Evolutionary conservation across 2,888 invertebrate genomes (phyloP), one percentile per base, ranked within the genome.

Genomic region (Caenorhabditis sinica): DNA sequence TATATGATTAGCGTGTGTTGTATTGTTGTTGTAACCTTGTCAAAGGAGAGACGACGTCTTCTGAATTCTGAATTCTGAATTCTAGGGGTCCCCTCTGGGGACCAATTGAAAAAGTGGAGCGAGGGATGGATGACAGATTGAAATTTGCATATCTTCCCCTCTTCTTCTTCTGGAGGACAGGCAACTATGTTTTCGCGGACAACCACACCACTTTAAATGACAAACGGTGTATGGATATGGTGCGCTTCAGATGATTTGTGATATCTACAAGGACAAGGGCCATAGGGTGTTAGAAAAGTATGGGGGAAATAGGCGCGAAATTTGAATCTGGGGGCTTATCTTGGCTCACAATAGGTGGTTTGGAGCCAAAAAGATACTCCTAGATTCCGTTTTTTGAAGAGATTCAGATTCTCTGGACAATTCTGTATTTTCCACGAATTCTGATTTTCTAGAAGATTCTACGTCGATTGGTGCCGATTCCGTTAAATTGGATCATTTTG

Each of bases 1-100:
- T 71, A 72, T 79, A 79, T 79, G 79, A 79, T 79, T 79, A 79
- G 79, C 79, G 60, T 60, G 60, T 56, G n/a, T n/a, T 60, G 30
- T 45, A 6, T n/a, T 69, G 73, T 71, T 77, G 77, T 71, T 79
- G 79, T 79, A 79, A 79, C 79, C 79, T 79, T 79, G 79, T 79
- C 69, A 77, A 15, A 69, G 61, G 76, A 40, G 11, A 33, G 40
- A 11, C 40, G n/a, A 20, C n/a, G 49, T 45, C 45, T 45, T 17
- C 45, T 17, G 49, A 20, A 49, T 15, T 45, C 49, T 20, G n/a
- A n/a, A n/a, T n/a, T n/a, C n/a, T n/a, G n/a, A n/a, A n/a, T n/a
- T 20, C 20, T 1, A 20, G 20, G n/a, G 3, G 4, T 9, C 36
- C 45, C 20, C 72, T 45, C 79, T 23, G 30, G 79, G 79, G 79